Evolutionary conservation across 2,113 vertebrate genomes (phyloP).

Genomic region (Patagioenas fasciata): DNA sequence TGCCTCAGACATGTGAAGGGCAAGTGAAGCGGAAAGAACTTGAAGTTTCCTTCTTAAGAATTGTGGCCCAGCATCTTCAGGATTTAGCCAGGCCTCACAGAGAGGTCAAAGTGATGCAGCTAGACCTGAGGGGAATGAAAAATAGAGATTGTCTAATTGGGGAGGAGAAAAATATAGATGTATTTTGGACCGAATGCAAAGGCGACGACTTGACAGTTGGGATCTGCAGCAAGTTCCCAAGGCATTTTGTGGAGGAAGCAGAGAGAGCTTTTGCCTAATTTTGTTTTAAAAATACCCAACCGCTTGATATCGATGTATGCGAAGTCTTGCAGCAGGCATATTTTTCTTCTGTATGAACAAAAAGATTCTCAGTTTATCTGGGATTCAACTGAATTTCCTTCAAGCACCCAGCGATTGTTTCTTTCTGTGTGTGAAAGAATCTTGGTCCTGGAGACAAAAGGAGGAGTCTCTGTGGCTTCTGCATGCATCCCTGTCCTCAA

Average conservation of each 20-base stretch:
- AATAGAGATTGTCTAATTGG: conserved; percentile 59
- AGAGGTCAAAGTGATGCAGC: conserved; percentile 68
- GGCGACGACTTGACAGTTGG: neutral
- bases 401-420: neutral
- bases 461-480: conserved; percentile 29
- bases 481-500: conserved; percentile 13
- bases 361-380: neutral
- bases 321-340: neutral
- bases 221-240: neutral
- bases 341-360: neutral
- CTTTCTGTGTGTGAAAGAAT: neutral
- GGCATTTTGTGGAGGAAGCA: neutral
- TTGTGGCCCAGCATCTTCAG: conserved; percentile 69
- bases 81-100: conserved; percentile 67
- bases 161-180: neutral
- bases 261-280: neutral
- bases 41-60: conserved; percentile 78
- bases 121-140: conserved; percentile 44
- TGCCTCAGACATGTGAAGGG: conserved; percentile 78
- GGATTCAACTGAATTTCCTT: neutral
- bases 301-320: neutral
- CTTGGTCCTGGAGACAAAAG: conserved; percentile 52
- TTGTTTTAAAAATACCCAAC: neutral
- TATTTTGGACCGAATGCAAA: neutral
- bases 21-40: conserved; percentile 78